A percentile compares a stretch with the other conserved stretches of the same genome.
These are phyloP conservation scores for Vicugna pacos DNA, from an alignment of 2,113 vertebrate genomes.

Conservation along the genomic window DNA sequence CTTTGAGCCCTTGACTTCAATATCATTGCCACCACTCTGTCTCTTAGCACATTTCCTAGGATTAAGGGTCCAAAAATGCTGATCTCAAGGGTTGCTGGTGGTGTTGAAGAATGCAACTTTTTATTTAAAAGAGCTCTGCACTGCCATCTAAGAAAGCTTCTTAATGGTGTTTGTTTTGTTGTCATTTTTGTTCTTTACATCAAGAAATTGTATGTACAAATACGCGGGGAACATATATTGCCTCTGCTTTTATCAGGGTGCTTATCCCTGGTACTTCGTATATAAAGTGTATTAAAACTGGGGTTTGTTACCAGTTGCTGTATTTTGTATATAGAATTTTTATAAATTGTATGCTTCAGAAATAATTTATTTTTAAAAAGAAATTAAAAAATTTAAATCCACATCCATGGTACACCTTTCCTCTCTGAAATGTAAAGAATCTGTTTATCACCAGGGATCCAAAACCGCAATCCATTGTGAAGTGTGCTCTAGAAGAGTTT, in stretches of 20 bases:
- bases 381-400: conserved; percentile 86
- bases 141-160: conserved; percentile 92
- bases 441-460: conserved; percentile 90
- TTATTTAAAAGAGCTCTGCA: conserved; percentile 92
- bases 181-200: conserved; percentile 79
- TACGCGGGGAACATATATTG: conserved; percentile 86
- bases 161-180: conserved; percentile 72
- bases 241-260: conserved; percentile 88
- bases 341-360: conserved; percentile 92
- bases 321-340: conserved; percentile 93
- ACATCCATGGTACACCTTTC: conserved; percentile 69
- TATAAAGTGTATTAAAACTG: conserved; percentile 95
- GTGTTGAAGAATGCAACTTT: conserved; percentile 89
- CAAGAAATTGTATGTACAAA: conserved; percentile 87
- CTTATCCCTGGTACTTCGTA: conserved; percentile 90
- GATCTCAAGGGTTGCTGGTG: conserved; percentile 74
- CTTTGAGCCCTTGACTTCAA: conserved; percentile 64
- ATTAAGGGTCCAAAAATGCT: conserved; percentile 68
- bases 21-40: conserved; percentile 62
- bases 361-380: conserved; percentile 96
- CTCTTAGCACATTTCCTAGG: conserved; percentile 54
- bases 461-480: conserved; percentile 83
- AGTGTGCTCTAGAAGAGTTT: conserved; percentile 83
- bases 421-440: conserved; percentile 86
- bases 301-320: conserved; percentile 91